phyloP scores from a whole-genome alignment of 2,888 invertebrate genomes.

The Adelphocoris suturalis region DNA sequence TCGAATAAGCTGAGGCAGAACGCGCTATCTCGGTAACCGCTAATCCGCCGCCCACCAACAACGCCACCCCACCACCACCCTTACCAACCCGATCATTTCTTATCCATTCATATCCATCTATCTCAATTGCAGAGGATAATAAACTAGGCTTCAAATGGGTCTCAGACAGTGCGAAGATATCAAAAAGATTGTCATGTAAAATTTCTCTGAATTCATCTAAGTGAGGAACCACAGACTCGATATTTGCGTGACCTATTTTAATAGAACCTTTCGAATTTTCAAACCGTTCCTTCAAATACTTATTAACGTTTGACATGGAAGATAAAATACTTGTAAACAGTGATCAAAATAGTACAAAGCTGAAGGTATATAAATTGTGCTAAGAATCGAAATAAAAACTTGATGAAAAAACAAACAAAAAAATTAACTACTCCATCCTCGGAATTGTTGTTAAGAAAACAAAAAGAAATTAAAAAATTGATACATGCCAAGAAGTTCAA shows the following conservation, averaged over 20 bases:
- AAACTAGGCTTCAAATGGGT: background rate
- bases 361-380: background rate
- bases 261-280: background rate
- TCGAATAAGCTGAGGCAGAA: background rate
- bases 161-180: background rate
- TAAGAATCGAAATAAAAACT: background rate
- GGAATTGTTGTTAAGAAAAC: too few species aligned
- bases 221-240: background rate
- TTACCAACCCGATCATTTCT: background rate
- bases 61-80: background rate
- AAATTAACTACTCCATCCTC: background rate
- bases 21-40: background rate
- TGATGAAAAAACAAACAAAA: background rate
- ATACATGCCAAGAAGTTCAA: too few species aligned
- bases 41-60: background rate
- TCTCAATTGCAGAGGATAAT: background rate
- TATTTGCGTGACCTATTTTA: background rate
- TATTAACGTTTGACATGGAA: background rate
- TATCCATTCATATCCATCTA: background rate
- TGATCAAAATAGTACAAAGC: background rate
- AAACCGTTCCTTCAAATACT: background rate
- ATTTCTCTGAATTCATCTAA: conserved; percentile 20
- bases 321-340: background rate
- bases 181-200: background rate
- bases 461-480: too few species aligned